Conservation (phyloP, 2,113 vertebrate species). For the Ciconia boyciana region DNA sequence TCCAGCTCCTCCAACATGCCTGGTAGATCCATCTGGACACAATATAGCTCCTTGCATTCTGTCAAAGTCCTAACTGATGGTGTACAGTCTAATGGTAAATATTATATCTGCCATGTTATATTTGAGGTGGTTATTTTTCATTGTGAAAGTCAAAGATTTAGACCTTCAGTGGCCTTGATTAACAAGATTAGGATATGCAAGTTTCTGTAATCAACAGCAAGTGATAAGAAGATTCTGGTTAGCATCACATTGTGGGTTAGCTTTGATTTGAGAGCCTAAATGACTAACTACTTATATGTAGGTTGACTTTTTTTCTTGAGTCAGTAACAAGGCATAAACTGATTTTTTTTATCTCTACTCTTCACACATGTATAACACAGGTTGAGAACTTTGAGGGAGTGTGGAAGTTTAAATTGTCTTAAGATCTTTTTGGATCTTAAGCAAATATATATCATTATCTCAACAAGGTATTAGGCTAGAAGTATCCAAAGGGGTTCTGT, state of each 20-base stretch:
- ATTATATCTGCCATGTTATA: background rate
- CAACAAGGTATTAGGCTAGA: background rate
- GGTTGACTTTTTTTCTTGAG: background rate
- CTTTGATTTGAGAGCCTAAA: background rate
- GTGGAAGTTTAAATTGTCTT: background rate
- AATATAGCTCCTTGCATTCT: background rate
- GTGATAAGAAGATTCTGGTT: background rate
- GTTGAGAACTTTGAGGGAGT: background rate
- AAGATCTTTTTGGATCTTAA: background rate
- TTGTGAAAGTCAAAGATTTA: background rate
- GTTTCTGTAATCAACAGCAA: background rate
- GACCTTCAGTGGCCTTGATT: background rate
- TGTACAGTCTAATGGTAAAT: background rate
- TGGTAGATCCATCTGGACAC: background rate
- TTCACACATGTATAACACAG: background rate
- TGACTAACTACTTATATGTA: background rate
- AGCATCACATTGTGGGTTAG: background rate
- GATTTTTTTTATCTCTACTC: background rate
- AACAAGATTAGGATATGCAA: background rate
- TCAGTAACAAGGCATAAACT: background rate
- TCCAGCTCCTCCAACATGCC: background rate
- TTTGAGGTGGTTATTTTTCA: background rate
- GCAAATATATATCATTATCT: background rate
- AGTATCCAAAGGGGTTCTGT: background rate
- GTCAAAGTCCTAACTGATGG: background rate